Conservation (phyloP, 2,797 vertebrate genomes). For the Tokudaia tokunoshimensis region DNA sequence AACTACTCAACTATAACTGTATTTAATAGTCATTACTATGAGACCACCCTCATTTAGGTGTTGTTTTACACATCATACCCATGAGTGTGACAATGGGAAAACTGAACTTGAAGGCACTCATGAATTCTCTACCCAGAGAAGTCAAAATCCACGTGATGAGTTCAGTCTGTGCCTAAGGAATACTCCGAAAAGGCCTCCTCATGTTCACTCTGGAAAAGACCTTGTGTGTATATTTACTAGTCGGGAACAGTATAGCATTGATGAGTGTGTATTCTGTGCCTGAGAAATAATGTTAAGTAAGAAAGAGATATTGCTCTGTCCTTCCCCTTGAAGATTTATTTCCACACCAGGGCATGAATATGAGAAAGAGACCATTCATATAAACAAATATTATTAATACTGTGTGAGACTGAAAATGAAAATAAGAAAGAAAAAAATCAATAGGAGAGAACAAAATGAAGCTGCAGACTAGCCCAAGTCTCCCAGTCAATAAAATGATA, state of each 20-base stretch:
- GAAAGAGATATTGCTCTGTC: background rate
- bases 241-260: background rate
- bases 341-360: background rate
- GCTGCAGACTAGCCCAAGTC: background rate
- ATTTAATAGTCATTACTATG: background rate
- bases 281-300: background rate
- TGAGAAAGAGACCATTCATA: background rate
- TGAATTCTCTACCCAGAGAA: background rate
- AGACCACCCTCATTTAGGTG: background rate
- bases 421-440: constrained; percentile 29
- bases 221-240: background rate
- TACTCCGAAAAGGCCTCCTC: fast-evolving
- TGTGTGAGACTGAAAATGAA: background rate
- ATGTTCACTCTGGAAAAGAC: background rate
- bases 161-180: background rate
- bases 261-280: background rate
- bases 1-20: background rate
- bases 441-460: background rate
- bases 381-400: constrained; percentile 7
- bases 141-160: background rate
- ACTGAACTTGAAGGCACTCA: background rate
- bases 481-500: background rate
- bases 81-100: background rate
- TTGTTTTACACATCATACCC: background rate
- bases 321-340: background rate